Percentiles rank a stretch among this genome's conserved stretches.
These are phyloP conservation scores for Epinephelus moara DNA, from an alignment of 2,113 vertebrate genomes.

Conservation along the genomic window DNA sequence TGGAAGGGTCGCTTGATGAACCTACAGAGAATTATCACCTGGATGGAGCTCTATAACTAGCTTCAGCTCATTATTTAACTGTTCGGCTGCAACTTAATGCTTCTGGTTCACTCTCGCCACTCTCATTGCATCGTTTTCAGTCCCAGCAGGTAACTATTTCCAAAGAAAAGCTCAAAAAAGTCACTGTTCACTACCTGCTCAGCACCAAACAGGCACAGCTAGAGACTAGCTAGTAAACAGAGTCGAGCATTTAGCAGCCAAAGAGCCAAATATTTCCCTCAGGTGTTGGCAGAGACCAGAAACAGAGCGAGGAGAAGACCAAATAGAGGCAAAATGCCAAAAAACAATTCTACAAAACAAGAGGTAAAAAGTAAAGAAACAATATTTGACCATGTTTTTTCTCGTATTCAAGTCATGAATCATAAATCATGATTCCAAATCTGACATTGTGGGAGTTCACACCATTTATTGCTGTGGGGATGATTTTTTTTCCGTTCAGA, in stretches of 20 bases:
- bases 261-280: not conserved
- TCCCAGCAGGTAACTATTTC: not conserved
- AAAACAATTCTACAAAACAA: too few species aligned
- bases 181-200: not conserved
- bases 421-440: constrained; percentile 10
- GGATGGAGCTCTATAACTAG: not conserved
- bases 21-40: not conserved
- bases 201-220: not conserved
- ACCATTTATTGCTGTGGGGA: not conserved
- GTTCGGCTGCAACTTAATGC: not conserved
- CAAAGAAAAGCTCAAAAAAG: not conserved
- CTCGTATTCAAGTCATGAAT: not conserved
- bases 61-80: not conserved
- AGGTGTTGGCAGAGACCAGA: constrained; percentile 18
- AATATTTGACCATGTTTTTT: not conserved
- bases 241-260: constrained; percentile 1
- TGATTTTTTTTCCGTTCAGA: constrained; percentile 3
- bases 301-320: not conserved
- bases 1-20: not conserved
- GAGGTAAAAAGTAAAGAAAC: not conserved
- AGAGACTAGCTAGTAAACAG: not conserved
- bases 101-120: not conserved
- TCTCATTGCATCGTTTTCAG: not conserved
- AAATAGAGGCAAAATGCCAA: too few species aligned
- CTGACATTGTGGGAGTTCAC: constrained; percentile 19